These are phyloP conservation scores for Dolichomitus sp. DNA, from an alignment of 2,888 invertebrate genomes.

Conservation along the genomic window DNA sequence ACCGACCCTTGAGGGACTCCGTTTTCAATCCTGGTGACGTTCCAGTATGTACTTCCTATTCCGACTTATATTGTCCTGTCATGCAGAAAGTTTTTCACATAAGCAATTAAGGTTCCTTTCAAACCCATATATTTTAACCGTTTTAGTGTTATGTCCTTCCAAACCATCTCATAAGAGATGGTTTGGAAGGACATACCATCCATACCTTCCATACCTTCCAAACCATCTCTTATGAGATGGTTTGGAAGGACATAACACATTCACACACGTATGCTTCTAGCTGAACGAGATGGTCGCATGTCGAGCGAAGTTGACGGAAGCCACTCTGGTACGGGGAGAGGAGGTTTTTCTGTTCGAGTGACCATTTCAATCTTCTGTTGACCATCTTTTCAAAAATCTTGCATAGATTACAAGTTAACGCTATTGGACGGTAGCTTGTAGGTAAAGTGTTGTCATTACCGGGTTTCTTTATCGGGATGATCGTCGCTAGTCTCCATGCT, in stretches of 20 bases:
- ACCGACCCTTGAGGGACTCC: constrained; percentile 54
- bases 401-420: background rate
- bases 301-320: constrained; percentile 36
- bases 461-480: too few relatives aligned
- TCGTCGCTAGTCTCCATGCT: too few relatives aligned
- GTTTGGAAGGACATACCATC: too few relatives aligned
- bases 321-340: constrained; percentile 23
- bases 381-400: too few relatives aligned
- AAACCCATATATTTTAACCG: background rate
- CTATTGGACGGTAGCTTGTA: background rate
- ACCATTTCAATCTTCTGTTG: too few relatives aligned
- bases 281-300: constrained; percentile 15
- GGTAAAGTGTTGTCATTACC: too few relatives aligned
- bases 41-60: background rate
- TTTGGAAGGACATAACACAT: background rate
- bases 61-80: background rate
- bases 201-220: too few relatives aligned
- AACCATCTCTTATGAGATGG: too few relatives aligned
- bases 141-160: background rate
- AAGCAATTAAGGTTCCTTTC: background rate
- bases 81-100: background rate
- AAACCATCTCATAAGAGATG: background rate
- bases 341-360: too few relatives aligned
- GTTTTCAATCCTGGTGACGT: background rate
- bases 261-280: constrained; percentile 16